These are phyloP conservation scores for Temnothorax curvispinosus DNA, from an alignment of 1,140 invertebrate species.

Conservation along the genomic window DNA sequence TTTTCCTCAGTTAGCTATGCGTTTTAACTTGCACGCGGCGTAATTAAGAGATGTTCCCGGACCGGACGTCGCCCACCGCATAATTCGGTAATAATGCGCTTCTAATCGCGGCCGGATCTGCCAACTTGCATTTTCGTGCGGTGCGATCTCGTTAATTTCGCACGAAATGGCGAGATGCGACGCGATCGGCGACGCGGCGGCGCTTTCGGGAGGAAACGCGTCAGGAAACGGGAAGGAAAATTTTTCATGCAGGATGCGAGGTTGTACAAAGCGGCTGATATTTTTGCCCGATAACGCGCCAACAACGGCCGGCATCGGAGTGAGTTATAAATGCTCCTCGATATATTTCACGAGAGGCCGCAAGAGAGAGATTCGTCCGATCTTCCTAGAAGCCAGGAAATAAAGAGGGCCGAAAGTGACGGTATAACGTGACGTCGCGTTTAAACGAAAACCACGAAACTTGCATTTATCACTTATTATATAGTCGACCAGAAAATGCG, in stretches of 20 bases:
- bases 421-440: not conserved
- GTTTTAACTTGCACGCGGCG: slow-evolving; percentile 11
- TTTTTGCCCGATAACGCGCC: slow-evolving; percentile 54
- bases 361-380: not conserved
- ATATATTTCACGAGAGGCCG: slow-evolving; percentile 37
- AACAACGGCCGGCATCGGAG: slow-evolving; percentile 36
- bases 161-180: slow-evolving; percentile 19
- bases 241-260: slow-evolving; percentile 62
- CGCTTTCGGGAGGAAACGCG: slow-evolving; percentile 56
- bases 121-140: slow-evolving; percentile 26
- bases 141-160: slow-evolving; percentile 52
- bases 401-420: slow-evolving; percentile 27
- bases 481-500: slow-evolving; percentile 12
- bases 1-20: not conserved
- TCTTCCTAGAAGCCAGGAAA: slow-evolving; percentile 40
- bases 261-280: slow-evolving; percentile 46
- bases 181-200: slow-evolving; percentile 11
- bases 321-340: slow-evolving; percentile 45
- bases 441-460: slow-evolving; percentile 54
- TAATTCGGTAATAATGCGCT: slow-evolving; percentile 63
- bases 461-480: slow-evolving; percentile 58
- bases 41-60: slow-evolving; percentile 55
- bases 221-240: slow-evolving; percentile 60
- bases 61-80: slow-evolving; percentile 52
- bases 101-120: slow-evolving; percentile 62